Percentiles rank a stretch among this genome's conserved stretches.
Conservation (phyloP, 2,113 vertebrate species). For the Megaceryle torquata region DNA sequence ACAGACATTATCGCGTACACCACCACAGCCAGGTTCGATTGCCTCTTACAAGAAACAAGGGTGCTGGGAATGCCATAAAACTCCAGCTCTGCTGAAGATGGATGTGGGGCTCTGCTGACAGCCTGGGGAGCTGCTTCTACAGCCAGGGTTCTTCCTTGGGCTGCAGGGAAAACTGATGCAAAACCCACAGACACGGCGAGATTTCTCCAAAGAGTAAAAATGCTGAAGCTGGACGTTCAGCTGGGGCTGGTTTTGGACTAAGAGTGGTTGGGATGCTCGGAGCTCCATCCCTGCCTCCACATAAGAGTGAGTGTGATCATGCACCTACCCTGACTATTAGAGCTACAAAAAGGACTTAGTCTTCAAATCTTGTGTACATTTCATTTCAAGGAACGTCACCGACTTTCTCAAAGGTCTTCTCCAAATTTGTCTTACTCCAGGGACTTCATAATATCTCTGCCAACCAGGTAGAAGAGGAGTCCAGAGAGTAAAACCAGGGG, state of each 20-base stretch:
- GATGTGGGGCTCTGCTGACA: neutral
- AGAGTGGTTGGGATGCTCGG: neutral
- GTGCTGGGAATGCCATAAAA: neutral
- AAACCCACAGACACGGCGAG: neutral
- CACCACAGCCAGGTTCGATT: neutral
- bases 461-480: conserved; percentile 82
- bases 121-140: neutral
- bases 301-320: neutral
- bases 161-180: neutral
- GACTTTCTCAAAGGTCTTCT: neutral
- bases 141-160: neutral
- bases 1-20: neutral
- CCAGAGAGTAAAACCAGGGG: conserved; percentile 81
- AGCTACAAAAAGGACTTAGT: neutral
- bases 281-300: neutral
- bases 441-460: conserved; percentile 63
- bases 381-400: neutral
- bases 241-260: neutral
- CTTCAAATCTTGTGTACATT: neutral
- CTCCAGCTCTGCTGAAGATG: neutral
- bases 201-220: neutral
- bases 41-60: conserved; percentile 42
- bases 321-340: neutral
- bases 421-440: conserved; percentile 13
- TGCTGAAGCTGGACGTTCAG: neutral